Percentiles rank a stretch among this genome's conserved stretches.
Evolutionary conservation across 2,888 invertebrate species (phyloP).

Genomic region (Lapara coniferarum): DNA sequence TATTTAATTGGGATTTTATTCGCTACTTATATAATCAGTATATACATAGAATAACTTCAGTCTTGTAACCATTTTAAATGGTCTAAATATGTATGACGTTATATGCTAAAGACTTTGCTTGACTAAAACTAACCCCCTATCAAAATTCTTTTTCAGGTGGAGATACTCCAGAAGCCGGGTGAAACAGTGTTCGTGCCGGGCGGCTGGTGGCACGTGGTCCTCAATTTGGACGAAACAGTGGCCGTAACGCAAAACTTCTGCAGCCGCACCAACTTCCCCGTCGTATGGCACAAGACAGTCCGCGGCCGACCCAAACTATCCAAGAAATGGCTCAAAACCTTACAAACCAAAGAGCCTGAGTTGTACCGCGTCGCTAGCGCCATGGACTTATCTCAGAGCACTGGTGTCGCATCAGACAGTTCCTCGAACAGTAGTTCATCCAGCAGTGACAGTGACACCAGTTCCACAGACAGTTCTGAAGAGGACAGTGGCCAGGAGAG

Average conservation of each 20-base stretch:
- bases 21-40: too few species aligned
- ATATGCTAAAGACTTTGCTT: too few species aligned
- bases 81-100: too few species aligned
- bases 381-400: slow-evolving; percentile 93
- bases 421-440: slow-evolving; percentile 95
- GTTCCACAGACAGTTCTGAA: slow-evolving; percentile 82
- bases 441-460: slow-evolving; percentile 85
- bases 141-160: slow-evolving; percentile 83
- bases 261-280: slow-evolving; percentile 97
- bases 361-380: slow-evolving; percentile 90
- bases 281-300: slow-evolving; percentile 99
- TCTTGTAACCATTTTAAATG: too few species aligned
- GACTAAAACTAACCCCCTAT: neutral
- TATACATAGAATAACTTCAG: too few species aligned
- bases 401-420: slow-evolving; percentile 97
- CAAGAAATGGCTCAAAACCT: slow-evolving; percentile 92
- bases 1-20: too few species aligned
- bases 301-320: slow-evolving; percentile 98
- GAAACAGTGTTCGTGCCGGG: slow-evolving; percentile 99
- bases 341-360: slow-evolving; percentile 89
- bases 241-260: slow-evolving; percentile 99
- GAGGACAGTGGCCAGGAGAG: slow-evolving; percentile 95
- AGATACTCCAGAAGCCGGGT: slow-evolving; percentile 97
- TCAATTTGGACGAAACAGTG: slow-evolving; percentile 97
- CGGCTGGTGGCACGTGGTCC: slow-evolving; percentile 99